Evolutionary conservation across 2,113 vertebrate genomes (phyloP).

Genomic region (Tachysurus vachellii): DNA sequence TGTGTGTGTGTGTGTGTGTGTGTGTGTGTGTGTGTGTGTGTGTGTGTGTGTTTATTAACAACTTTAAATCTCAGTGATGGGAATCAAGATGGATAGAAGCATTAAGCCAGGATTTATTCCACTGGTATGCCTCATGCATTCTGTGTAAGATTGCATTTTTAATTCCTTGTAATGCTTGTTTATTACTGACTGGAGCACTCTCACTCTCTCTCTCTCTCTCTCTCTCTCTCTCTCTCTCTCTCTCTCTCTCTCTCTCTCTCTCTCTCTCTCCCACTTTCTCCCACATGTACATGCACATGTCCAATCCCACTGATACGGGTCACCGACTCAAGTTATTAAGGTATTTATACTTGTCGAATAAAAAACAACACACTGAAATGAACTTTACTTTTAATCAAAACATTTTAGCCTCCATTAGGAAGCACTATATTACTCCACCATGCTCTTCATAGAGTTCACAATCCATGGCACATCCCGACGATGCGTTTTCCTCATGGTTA

Average conservation of each 20-base stretch:
- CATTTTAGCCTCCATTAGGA: slow-evolving; percentile 4
- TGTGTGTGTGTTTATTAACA: neutral
- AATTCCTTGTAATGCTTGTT: slow-evolving; percentile 4
- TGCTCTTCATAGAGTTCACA: slow-evolving; percentile 29
- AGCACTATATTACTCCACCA: neutral
- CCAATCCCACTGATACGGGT: neutral
- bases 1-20: neutral
- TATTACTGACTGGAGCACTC: neutral
- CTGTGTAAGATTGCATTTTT: slow-evolving; percentile 3
- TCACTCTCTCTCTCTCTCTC: neutral
- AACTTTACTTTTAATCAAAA: slow-evolving; percentile 28
- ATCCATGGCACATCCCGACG: slow-evolving; percentile 25
- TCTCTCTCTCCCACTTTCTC: neutral
- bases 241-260: neutral
- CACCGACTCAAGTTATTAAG: slow-evolving; percentile 1
- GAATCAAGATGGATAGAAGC: slow-evolving; percentile 12
- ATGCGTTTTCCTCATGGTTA: slow-evolving; percentile 48
- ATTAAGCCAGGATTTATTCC: slow-evolving; percentile 20
- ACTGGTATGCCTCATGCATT: neutral
- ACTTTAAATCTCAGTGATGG: slow-evolving; percentile 5
- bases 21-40: neutral
- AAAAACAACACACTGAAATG: slow-evolving; percentile 14
- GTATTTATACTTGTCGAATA: neutral
- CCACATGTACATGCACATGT: neutral
- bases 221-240: neutral